Evolutionary conservation across 2,113 vertebrate genomes (phyloP), one percentile per base, ranked within the genome.

Genomic region (Istiophorus platypterus): DNA sequence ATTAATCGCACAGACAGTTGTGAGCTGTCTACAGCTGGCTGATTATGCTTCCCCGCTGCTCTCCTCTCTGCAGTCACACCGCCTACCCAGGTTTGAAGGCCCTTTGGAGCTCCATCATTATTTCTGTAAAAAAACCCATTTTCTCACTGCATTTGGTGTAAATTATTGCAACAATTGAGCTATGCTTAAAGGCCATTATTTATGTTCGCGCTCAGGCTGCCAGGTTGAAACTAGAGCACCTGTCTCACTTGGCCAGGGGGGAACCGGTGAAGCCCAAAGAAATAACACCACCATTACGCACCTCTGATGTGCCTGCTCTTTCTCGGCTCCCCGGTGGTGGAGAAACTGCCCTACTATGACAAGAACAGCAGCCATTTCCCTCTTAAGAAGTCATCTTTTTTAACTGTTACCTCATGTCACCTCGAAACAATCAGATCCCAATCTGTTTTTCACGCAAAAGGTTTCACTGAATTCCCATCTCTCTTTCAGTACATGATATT

Each of bases 141-240:
- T 63, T 65, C 76, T 49, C 59, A 72, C 62, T 76, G 22, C 59
- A 52, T 73, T 65, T 14, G n/a, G 37, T 61, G 13, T 63, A 63
- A 69, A 78, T 76, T 70, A 79, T 57, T 78, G 56, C 62, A 75
- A 66, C 52, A 58, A 76, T 64, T 72, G 26, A 59, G 49, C 56
- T 29, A 59, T 66, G 77, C 52, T 80, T 64, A 59, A 58, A 85
- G 34, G 42, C 34, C 65, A 72, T 85, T 62, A 65, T 77, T 82
- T 77, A 59, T 41, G 57, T 71, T 70, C 37, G 27, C 45, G 39
- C 66, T 81, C 31, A 12, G 45, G 45, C 69, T 51, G 64, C 27
- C 41, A 68, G 42, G 54, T 49, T 61, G 47, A 75, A 75, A 79
- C 29, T 14, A 34, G 20, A 78, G 64, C 67, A 80, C 64, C 49